Evolutionary conservation across 2,797 vertebrate genomes (phyloP).

Genomic region (Tolypeutes matacus): DNA sequence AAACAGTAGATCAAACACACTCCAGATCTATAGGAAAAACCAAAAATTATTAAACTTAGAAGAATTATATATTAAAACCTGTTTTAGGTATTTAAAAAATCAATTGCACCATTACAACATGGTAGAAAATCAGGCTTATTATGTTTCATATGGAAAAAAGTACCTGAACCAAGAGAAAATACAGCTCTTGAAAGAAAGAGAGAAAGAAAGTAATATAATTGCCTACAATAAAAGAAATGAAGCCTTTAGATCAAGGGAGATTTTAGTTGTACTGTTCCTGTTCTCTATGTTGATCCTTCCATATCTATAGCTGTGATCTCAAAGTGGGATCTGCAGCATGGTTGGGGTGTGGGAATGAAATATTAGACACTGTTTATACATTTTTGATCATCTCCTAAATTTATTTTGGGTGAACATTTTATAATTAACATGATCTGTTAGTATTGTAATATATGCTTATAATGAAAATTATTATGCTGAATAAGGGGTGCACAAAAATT

Average conservation of each 20-base stretch:
- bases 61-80: not conserved
- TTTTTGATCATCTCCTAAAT: not conserved
- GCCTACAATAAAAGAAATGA: not conserved
- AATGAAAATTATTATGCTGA: not conserved
- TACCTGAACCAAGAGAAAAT: not conserved
- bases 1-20: not conserved
- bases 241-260: not conserved
- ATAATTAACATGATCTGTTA: not conserved
- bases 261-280: not conserved
- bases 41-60: slow-evolving; percentile 9
- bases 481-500: not conserved
- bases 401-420: not conserved
- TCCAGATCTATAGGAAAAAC: not conserved
- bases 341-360: not conserved
- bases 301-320: not conserved
- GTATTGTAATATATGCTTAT: not conserved
- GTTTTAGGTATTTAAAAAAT: not conserved
- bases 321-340: not conserved
- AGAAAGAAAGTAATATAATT: not conserved
- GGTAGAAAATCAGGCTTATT: slow-evolving; percentile 1
- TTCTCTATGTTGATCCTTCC: not conserved
- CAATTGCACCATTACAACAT: not conserved
- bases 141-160: not conserved
- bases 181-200: no score
- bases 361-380: not conserved